Base-by-base conservation (phyloP, 2,888 invertebrate genomes). In the Tinea trinotella region DNA sequence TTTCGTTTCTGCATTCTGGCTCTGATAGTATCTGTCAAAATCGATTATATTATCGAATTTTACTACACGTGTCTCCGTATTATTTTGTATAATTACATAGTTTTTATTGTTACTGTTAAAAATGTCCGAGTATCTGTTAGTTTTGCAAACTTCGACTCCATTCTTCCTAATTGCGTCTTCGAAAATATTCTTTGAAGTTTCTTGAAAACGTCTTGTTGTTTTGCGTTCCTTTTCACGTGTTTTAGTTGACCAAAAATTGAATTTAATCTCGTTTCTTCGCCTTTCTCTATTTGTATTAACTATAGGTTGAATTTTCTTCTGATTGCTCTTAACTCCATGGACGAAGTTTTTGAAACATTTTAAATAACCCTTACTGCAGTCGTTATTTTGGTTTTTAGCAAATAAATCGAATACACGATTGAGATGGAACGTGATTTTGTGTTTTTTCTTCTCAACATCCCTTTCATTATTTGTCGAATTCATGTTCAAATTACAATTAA, bases 11-110 rank as follows among this genome's bases (percentile, higher is more conserved):
- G 9, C 9, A 6, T 40, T 13, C 2, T 6, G 1, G 18, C 19
- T 46, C 10, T 46, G 17, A 10, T 46, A 46, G 15, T 10, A 46
- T 46, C 46, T 17, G n/a, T 46, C 46, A 19, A 46, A 46, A 17
- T 46, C 46, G 7, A 46, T 46, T 19, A 46, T 46, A 19, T 46
- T 17, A 3, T 19, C 15, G n/a, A 46, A 17, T 15, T 10, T 19
- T 4, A 46, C 46, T 1, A 46, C n/a, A 19, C 19, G 46, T 46
- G 18, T 46, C 1, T 12, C 36, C 5, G 36, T 36, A 36, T 12
- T 46, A 17, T 46, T 7, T 15, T 17, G 9, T 18, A 46, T 46
- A 15, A 46, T 19, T 4, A 46, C 19, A 19, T 46, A 19, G 7
- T 46, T 10, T 19, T 10, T 46, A 46, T 46, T 19, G 19, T 46